phyloP scores from a whole-genome alignment of 2,888 invertebrate species.

The Norana najaformis region DNA sequence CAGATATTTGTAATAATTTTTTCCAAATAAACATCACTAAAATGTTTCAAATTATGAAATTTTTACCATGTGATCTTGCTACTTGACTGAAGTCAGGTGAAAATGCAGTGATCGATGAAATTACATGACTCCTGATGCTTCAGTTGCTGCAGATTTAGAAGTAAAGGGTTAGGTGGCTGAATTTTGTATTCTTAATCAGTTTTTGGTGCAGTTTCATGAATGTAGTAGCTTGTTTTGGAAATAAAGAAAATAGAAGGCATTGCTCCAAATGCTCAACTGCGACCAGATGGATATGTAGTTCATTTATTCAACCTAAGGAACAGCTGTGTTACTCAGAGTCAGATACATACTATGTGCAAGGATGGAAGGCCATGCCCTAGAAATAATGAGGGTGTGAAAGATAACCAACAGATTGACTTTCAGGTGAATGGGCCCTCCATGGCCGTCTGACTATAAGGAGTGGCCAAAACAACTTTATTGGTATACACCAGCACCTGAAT shows the following conservation, averaged over 20 bases:
- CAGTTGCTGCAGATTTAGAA: neutral
- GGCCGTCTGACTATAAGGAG: too few species aligned
- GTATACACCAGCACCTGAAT: too few species aligned
- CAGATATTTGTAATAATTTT: neutral
- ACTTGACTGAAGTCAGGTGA: neutral
- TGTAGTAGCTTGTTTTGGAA: neutral
- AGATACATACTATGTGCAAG: too few species aligned
- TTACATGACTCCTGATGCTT: neutral
- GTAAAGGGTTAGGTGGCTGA: neutral
- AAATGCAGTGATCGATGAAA: neutral
- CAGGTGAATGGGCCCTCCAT: too few species aligned
- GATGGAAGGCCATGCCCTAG: too few species aligned
- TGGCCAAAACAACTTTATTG: too few species aligned
- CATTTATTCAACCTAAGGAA: too few species aligned
- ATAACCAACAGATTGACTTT: too few species aligned
- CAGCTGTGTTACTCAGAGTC: too few species aligned
- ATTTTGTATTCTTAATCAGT: neutral
- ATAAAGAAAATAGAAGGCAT: neutral
- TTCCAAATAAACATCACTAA: neutral
- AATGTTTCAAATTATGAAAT: neutral
- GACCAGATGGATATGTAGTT: too few species aligned
- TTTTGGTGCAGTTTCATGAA: neutral
- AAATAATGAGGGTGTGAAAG: too few species aligned
- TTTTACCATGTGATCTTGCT: neutral
- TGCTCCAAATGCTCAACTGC: too few species aligned